Percentiles rank a stretch among this genome's conserved stretches.
Evolutionary conservation across 1,140 invertebrate genomes (phyloP).

Genomic region (Panonychus citri): DNA sequence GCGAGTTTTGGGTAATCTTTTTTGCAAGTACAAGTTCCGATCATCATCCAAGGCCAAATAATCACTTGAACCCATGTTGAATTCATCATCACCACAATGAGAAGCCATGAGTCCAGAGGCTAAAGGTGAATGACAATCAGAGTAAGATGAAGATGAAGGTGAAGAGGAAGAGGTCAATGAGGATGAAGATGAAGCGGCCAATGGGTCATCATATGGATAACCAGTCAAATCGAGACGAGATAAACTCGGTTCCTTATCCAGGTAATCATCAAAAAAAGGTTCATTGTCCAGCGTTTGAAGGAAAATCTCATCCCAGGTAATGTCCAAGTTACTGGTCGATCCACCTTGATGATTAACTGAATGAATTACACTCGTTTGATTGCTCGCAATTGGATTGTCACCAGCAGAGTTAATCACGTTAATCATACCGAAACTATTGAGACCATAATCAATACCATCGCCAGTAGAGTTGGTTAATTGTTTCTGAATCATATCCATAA

Average conservation of each 20-base stretch:
- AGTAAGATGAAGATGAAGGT: background rate
- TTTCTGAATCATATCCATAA: no score
- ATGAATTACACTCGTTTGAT: no score
- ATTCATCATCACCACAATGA: background rate
- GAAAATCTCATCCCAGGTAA: background rate
- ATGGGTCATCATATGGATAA: background rate
- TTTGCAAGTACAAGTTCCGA: background rate
- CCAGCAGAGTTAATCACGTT: no score
- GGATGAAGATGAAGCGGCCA: background rate
- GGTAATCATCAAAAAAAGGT: background rate
- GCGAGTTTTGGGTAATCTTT: no score
- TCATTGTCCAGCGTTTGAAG: background rate
- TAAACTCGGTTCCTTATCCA: background rate
- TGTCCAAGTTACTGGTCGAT: background rate
- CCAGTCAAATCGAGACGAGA: background rate
- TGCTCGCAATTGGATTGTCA: no score
- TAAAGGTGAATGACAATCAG: background rate
- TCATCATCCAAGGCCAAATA: background rate
- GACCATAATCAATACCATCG: no score
- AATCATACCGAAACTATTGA: no score
- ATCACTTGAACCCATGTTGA: background rate
- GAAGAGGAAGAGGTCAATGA: background rate
- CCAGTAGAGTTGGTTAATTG: no score
- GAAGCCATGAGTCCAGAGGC: background rate
- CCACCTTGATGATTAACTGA: no score